Base-by-base conservation (phyloP, 2,113 vertebrate genomes). In the Stegastes partitus region DNA sequence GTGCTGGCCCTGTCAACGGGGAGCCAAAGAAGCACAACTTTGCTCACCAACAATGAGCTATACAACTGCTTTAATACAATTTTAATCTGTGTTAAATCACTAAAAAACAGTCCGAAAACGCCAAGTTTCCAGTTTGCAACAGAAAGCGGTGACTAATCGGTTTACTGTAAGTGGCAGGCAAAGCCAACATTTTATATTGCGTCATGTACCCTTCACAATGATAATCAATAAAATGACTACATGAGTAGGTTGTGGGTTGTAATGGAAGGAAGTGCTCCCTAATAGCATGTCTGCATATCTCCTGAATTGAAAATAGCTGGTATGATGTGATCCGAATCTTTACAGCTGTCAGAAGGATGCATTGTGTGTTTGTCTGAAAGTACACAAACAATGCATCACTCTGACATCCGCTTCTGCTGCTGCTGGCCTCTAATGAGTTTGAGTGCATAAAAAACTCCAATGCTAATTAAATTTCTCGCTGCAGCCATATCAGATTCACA, bases 261-360 rank as follows among this genome's bases (percentile, higher is more conserved):
- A 90, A 93, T 92, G 92, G 91, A 89, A 68, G 88, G 53, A 90
- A 92, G 84, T 88, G 77, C 66, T 79, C 75, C 23, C 73, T 90
- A 86, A 89, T 74, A 82, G 87, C 79, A 82, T 45, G 68, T 70
- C 67, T 57, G 53, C 50, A 61, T 74, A 70, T 37, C 50, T 65
- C 31, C 37, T 63, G 39, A 21, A 54, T 55, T 54, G 63, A 77
- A 67, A 84, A 68, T 15, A 51, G 26, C 42, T 47, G 25, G n/a
- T 42, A 45, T 84, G 62, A 66, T 28, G 62, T 71, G 42, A 25
- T 74, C 81, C 77, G 37, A 47, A 39, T 78, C 42, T 57, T 51
- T 68, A 44, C 25, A 45, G 55, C 64, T 23, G 22, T 45, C 16
- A 34, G 44, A 79, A 67, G 34, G 42, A 57, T 55, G 21, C 34